Percentiles rank a stretch among this genome's conserved stretches.
Evolutionary conservation across 2,113 vertebrate genomes (phyloP).

Genomic region (Vicugna pacos): DNA sequence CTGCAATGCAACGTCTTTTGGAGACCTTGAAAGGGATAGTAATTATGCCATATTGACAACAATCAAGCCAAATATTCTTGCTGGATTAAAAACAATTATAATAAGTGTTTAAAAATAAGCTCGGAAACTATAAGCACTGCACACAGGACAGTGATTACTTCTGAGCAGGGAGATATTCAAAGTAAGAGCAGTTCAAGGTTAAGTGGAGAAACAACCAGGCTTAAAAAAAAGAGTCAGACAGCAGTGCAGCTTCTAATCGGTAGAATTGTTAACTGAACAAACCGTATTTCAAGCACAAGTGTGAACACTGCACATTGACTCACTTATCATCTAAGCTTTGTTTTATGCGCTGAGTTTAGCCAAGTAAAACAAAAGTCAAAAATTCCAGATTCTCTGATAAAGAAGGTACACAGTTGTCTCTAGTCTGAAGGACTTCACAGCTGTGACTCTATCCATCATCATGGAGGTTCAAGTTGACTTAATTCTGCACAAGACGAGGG

Average conservation of each 20-base stretch:
- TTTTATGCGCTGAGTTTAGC: background rate
- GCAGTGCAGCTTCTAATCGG: background rate
- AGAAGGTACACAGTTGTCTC: background rate
- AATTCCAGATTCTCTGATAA: background rate
- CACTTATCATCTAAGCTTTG: background rate
- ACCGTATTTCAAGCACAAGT: background rate
- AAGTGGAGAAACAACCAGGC: background rate
- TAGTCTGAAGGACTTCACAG: background rate
- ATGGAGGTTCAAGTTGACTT: background rate
- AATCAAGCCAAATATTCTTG: background rate
- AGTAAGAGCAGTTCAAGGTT: background rate
- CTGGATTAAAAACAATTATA: background rate
- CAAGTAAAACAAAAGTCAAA: background rate
- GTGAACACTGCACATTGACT: background rate
- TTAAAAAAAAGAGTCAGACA: background rate
- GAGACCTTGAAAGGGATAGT: background rate
- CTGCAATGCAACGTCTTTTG: background rate
- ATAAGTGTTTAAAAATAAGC: background rate
- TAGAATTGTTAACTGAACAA: background rate
- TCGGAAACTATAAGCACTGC: background rate
- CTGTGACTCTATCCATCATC: background rate
- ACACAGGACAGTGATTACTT: background rate
- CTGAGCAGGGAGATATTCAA: background rate
- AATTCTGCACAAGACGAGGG: background rate
- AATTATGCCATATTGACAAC: background rate